phyloP scores from a whole-genome alignment of 2,113 vertebrate genomes.

The Psilopogon haemacephalus region DNA sequence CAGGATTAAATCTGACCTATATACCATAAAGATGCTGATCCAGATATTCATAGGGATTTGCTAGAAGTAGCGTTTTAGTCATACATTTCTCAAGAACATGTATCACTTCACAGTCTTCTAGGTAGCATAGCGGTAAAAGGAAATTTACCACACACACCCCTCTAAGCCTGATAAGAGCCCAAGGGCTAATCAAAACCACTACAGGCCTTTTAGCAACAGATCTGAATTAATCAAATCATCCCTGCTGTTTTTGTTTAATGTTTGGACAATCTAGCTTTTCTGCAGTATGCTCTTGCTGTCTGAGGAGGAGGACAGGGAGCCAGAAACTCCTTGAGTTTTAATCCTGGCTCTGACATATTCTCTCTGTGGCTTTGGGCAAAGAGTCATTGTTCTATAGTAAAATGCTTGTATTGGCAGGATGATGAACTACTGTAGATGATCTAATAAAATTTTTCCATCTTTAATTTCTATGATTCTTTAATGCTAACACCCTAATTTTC shows the following conservation, averaged over 20 bases:
- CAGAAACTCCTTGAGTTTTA: slow-evolving; percentile 43
- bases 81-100: not conserved
- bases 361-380: slow-evolving; percentile 52
- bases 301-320: slow-evolving; percentile 5
- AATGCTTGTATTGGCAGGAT: slow-evolving; percentile 70
- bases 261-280: slow-evolving; percentile 62
- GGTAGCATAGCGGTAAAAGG: not conserved
- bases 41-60: not conserved
- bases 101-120: slow-evolving; percentile 17
- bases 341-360: slow-evolving; percentile 43
- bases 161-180: slow-evolving; percentile 21
- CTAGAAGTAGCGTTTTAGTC: not conserved
- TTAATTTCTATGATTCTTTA: slow-evolving; percentile 54
- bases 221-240: slow-evolving; percentile 60
- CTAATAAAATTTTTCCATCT: slow-evolving; percentile 71
- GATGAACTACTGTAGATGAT: slow-evolving; percentile 65
- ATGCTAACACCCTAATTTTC: slow-evolving; percentile 21
- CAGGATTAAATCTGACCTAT: not conserved
- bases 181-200: slow-evolving; percentile 63
- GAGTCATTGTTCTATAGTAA: slow-evolving; percentile 68
- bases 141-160: slow-evolving; percentile 35
- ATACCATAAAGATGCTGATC: not conserved
- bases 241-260: slow-evolving; percentile 66
- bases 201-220: slow-evolving; percentile 53
- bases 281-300: slow-evolving; percentile 21